Evolutionary conservation across 2,113 vertebrate species (phyloP).

Genomic region (Mystacornis crossleyi): DNA sequence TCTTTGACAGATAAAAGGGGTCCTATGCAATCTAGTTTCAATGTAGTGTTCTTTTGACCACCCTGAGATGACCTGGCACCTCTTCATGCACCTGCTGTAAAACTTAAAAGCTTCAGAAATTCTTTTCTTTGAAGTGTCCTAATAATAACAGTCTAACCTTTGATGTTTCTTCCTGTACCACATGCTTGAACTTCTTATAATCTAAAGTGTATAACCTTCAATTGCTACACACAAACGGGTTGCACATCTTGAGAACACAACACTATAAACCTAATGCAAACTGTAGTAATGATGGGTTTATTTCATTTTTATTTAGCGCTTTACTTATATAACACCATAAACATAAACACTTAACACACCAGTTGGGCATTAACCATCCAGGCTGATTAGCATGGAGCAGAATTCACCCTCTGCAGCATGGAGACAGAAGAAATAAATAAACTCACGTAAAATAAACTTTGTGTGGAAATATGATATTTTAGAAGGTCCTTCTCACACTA

Average conservation of each 20-base stretch:
- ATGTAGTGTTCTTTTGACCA: slow-evolving; percentile 79
- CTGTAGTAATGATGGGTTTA: slow-evolving; percentile 39
- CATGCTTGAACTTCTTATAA: slow-evolving; percentile 87
- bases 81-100: slow-evolving; percentile 95
- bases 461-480: background rate
- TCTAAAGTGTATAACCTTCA: slow-evolving; percentile 77
- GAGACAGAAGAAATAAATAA: slow-evolving; percentile 15
- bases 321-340: slow-evolving; percentile 20
- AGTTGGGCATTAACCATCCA: background rate
- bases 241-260: slow-evolving; percentile 51
- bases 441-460: background rate
- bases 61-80: slow-evolving; percentile 89
- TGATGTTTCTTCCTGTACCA: slow-evolving; percentile 89
- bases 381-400: slow-evolving; percentile 10
- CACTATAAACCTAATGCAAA: slow-evolving; percentile 35
- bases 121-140: slow-evolving; percentile 93
- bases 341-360: background rate
- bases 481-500: background rate
- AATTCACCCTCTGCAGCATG: background rate
- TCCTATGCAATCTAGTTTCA: slow-evolving; percentile 76
- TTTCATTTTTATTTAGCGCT: slow-evolving; percentile 19
- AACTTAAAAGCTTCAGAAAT: slow-evolving; percentile 91
- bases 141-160: slow-evolving; percentile 89
- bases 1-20: slow-evolving; percentile 83
- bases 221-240: slow-evolving; percentile 28